Evolutionary conservation across 2,797 vertebrate genomes (phyloP).

Genomic region (Poecilia wingei): DNA sequence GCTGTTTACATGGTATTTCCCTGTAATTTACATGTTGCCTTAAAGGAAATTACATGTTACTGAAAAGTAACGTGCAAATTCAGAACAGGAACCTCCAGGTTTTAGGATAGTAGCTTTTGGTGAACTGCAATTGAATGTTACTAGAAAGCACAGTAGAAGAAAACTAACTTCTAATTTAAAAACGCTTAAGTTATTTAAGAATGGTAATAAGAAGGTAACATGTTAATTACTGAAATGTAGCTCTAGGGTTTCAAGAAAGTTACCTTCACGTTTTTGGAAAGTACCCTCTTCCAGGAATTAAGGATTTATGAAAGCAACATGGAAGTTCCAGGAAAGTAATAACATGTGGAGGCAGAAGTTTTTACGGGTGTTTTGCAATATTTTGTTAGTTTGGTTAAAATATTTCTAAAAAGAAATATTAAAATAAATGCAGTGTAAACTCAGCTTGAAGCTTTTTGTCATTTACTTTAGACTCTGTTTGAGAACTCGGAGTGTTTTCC

Average conservation of each 20-base stretch:
- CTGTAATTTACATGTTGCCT: not conserved
- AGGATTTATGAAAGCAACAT: not conserved
- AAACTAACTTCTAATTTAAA: not conserved
- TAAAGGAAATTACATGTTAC: not conserved
- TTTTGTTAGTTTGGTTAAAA: not conserved
- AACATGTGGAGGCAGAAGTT: not conserved
- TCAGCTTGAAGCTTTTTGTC: not conserved
- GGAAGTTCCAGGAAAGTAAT: not conserved
- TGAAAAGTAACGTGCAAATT: not conserved
- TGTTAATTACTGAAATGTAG: not conserved
- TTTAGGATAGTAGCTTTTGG: not conserved
- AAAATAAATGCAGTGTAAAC: not conserved
- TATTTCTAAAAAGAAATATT: not conserved
- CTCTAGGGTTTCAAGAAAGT: not conserved
- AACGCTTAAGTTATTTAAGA: not conserved
- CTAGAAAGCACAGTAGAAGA: not conserved
- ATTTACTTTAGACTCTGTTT: slow-evolving; percentile 4
- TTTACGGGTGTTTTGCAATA: not conserved
- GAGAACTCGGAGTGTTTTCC: not conserved
- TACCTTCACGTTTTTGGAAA: not conserved
- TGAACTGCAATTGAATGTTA: not conserved
- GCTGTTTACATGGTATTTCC: not conserved
- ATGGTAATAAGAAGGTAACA: not conserved
- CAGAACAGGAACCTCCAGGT: not conserved
- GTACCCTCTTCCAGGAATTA: not conserved